These are phyloP conservation scores for Calycopis cecrops DNA, from an alignment of 1,140 invertebrate genomes.

Conservation along the genomic window DNA sequence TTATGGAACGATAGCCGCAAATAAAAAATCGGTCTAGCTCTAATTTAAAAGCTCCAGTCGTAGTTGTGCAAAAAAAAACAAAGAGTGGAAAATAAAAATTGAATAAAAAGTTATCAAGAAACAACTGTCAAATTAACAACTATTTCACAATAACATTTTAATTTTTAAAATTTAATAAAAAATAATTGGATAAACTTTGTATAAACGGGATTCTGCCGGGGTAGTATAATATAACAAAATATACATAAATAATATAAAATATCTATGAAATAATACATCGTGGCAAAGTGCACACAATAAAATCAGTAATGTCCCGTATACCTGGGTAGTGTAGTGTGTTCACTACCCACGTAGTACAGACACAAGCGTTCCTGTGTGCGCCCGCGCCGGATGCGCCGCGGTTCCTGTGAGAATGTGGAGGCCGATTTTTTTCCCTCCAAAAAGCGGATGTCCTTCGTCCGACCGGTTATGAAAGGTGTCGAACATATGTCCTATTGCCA, in stretches of 20 bases:
- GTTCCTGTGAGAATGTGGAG: constrained; percentile 72
- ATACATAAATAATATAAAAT: not conserved
- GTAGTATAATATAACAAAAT: not conserved
- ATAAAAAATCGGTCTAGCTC: no score
- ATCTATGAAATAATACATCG: not conserved
- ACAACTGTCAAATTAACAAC: no score
- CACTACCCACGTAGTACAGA: constrained; percentile 33
- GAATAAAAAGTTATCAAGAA: no score
- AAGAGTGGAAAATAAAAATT: no score
- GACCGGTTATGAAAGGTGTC: constrained; percentile 74
- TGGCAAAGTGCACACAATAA: not conserved
- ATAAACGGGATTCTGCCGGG: no score
- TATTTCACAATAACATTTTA: no score
- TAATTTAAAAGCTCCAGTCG: no score
- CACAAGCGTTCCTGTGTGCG: constrained; percentile 64
- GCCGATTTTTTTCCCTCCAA: constrained; percentile 67
- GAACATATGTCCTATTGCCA: constrained; percentile 60
- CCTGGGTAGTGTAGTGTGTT: constrained; percentile 24
- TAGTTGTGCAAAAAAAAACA: no score
- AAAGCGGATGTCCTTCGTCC: constrained; percentile 72
- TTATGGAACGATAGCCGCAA: no score
- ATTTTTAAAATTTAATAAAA: no score
- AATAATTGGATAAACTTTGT: no score
- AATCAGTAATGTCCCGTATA: constrained; percentile 24
- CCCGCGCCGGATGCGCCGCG: constrained; percentile 65